A percentile compares a stretch with the other conserved stretches of the same genome.
Evolutionary conservation across 2,113 vertebrate genomes (phyloP).

Genomic region (Heterotilapia buettikoferi): DNA sequence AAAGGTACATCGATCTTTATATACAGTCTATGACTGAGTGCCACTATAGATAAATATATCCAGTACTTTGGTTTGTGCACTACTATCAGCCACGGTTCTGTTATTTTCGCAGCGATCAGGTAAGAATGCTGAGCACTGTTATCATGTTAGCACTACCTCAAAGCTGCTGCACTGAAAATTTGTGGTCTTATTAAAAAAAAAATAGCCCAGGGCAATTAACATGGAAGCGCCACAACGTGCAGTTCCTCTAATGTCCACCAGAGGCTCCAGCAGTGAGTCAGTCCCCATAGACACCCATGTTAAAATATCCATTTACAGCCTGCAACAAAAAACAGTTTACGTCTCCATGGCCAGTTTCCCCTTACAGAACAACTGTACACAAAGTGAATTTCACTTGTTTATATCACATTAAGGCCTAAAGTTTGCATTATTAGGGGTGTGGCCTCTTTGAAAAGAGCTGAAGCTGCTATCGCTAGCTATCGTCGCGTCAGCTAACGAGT

Average conservation of each 20-base stretch:
- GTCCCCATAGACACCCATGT: not conserved
- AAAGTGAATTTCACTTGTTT: rapidly evolving
- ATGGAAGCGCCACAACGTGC: not conserved
- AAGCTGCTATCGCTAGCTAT: not conserved
- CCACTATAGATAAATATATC: not conserved
- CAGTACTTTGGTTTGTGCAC: not conserved
- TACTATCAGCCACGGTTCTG: not conserved
- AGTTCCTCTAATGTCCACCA: not conserved
- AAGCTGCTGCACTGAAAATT: not conserved
- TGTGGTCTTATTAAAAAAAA: not conserved
- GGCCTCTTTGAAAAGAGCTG: not conserved
- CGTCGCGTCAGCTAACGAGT: rapidly evolving
- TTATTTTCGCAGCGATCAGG: not conserved
- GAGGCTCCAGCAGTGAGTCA: not conserved
- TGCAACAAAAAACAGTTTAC: not conserved
- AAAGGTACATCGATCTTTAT: not conserved
- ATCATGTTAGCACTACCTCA: not conserved
- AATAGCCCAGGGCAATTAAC: not conserved
- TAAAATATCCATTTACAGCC: not conserved
- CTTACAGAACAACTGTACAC: not conserved
- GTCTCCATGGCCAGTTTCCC: rapidly evolving
- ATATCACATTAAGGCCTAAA: not conserved
- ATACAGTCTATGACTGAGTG: not conserved
- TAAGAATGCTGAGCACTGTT: not conserved
- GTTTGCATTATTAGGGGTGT: not conserved